Evolutionary conservation across 1,140 invertebrate genomes (phyloP).

Genomic region (Gonatopus flavifemur): DNA sequence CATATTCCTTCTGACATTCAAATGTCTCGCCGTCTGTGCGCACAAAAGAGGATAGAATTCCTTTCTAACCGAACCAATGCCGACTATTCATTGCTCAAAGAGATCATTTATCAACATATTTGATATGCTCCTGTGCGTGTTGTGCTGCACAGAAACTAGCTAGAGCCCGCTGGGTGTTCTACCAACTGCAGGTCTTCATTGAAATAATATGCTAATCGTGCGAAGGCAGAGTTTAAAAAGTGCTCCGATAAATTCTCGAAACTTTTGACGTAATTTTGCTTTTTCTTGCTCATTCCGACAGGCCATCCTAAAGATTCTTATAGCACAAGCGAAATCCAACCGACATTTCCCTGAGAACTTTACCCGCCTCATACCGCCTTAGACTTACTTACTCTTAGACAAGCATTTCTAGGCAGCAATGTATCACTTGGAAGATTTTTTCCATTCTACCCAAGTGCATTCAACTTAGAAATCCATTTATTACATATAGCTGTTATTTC

Average conservation of each 20-base stretch:
- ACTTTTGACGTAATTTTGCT: slow-evolving; percentile 58
- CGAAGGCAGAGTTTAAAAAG: slow-evolving; percentile 58
- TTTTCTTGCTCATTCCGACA: slow-evolving; percentile 19
- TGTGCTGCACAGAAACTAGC: slow-evolving; percentile 18
- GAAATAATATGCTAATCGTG: slow-evolving; percentile 60
- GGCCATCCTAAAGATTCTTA: slow-evolving; percentile 53
- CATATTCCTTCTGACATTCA: slow-evolving; percentile 51
- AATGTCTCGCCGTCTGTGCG: too few relatives aligned
- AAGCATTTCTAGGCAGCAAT: slow-evolving; percentile 3
- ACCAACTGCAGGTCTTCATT: slow-evolving; percentile 39
- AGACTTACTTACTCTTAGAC: slow-evolving; percentile 23
- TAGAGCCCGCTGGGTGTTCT: slow-evolving; percentile 15
- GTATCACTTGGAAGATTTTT: slow-evolving; percentile 33
- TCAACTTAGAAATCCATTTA: too few relatives aligned
- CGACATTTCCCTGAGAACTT: too few relatives aligned
- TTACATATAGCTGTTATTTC: too few relatives aligned
- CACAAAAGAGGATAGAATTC: slow-evolving; percentile 40
- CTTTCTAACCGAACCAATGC: too few relatives aligned
- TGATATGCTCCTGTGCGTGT: slow-evolving; percentile 51
- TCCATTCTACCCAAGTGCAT: slow-evolving; percentile 5
- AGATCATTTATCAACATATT: slow-evolving; percentile 60
- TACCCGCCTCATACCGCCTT: slow-evolving; percentile 42
- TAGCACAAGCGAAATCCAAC: too few relatives aligned
- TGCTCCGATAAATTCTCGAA: slow-evolving; percentile 57
- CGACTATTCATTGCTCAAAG: slow-evolving; percentile 54